A percentile compares a stretch with the other conserved stretches of the same genome.
Evolutionary conservation across 2,888 invertebrate species (phyloP).

Genomic region (Taphrorychus bicolor): DNA sequence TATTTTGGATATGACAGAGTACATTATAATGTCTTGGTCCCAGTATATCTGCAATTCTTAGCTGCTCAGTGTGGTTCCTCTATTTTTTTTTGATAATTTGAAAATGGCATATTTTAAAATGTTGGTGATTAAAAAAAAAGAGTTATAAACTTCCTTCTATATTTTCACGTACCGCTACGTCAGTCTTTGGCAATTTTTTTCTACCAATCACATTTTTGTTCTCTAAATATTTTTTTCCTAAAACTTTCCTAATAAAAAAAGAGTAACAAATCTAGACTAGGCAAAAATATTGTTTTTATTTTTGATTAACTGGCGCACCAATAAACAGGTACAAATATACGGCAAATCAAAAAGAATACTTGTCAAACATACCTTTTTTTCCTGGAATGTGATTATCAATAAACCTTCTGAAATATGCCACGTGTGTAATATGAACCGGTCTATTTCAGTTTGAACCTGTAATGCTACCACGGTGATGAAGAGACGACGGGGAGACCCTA

Average conservation of each 20-base stretch:
- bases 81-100: slow-evolving; percentile 43
- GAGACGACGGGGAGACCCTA: slow-evolving; percentile 49
- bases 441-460: slow-evolving; percentile 56
- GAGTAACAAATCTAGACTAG: slow-evolving; percentile 23
- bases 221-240: slow-evolving; percentile 22
- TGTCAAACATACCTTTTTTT: slow-evolving; percentile 11
- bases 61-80: slow-evolving; percentile 41
- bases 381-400: not conserved
- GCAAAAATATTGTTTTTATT: slow-evolving; percentile 32
- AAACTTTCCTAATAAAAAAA: slow-evolving; percentile 26
- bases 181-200: slow-evolving; percentile 57
- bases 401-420: slow-evolving; percentile 56
- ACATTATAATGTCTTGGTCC: slow-evolving; percentile 58
- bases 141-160: slow-evolving; percentile 39
- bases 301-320: slow-evolving; percentile 27
- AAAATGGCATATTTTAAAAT: slow-evolving; percentile 57
- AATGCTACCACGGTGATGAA: slow-evolving; percentile 60
- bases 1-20: slow-evolving; percentile 59
- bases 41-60: slow-evolving; percentile 50
- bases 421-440: slow-evolving; percentile 38
- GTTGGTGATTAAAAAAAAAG: slow-evolving; percentile 12
- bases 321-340: slow-evolving; percentile 32
- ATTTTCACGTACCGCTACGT: slow-evolving; percentile 47
- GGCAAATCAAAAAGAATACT: slow-evolving; percentile 29
- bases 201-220: slow-evolving; percentile 55